phyloP scores from a whole-genome alignment of 2,797 vertebrate genomes.

The Manis javanica region DNA sequence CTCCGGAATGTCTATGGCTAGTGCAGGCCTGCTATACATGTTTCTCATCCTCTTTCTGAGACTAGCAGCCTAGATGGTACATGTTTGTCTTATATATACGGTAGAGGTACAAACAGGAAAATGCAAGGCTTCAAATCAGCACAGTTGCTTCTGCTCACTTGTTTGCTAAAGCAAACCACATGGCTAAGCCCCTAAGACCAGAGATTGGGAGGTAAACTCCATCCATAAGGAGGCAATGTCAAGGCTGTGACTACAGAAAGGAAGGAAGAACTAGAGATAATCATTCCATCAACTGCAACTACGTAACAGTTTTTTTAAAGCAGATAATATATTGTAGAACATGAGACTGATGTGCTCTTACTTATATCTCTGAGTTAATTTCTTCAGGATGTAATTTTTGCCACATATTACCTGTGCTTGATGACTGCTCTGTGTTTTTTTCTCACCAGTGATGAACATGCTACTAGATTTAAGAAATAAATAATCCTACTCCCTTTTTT shows the following conservation, averaged over 20 bases:
- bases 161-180: constrained; percentile 7
- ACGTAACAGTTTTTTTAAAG: not conserved
- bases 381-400: not conserved
- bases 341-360: not conserved
- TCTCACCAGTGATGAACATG: not conserved
- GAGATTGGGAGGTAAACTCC: not conserved
- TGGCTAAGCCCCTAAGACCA: not conserved
- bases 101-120: not conserved
- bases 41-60: not conserved
- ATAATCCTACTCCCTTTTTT: not conserved
- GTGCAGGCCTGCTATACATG: not conserved
- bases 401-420: not conserved
- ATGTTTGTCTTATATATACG: not conserved
- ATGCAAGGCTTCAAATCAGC: not conserved
- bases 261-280: not conserved
- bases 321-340: not conserved
- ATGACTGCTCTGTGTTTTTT: not conserved
- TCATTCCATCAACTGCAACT: not conserved
- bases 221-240: not conserved
- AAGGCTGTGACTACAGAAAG: not conserved
- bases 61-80: not conserved
- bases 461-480: constrained; percentile 32
- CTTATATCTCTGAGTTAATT: not conserved
- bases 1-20: not conserved
- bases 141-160: not conserved